phyloP scores from a whole-genome alignment of 2,888 invertebrate genomes.

The Caenorhabditis sp. region DNA sequence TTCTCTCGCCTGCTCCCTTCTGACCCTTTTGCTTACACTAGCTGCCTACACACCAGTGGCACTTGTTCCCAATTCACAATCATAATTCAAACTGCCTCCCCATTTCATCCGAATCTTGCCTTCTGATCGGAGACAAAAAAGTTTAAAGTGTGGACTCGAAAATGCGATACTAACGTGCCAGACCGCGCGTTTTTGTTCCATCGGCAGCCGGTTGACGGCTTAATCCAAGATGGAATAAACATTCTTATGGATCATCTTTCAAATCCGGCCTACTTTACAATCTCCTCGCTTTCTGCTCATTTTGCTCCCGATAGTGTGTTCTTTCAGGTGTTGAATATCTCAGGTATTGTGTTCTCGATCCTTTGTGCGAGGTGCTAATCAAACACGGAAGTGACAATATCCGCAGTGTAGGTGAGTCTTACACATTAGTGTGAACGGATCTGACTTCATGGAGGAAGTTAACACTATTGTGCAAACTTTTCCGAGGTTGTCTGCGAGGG shows the following conservation, averaged over 20 bases:
- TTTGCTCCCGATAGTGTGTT: not conserved
- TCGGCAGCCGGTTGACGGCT: constrained; percentile 36
- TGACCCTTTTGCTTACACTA: not conserved
- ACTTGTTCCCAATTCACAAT: constrained; percentile 40
- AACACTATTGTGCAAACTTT: constrained; percentile 1
- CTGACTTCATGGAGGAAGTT: not conserved
- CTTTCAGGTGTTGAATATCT: constrained; percentile 18
- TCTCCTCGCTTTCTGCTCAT: constrained; percentile 6
- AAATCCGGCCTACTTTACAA: constrained; percentile 33
- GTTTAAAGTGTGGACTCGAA: constrained; percentile 45
- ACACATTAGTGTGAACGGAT: not conserved
- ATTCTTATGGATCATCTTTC: constrained; percentile 49
- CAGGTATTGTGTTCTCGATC: not conserved
- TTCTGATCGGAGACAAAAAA: constrained; percentile 33
- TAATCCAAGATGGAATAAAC: constrained; percentile 53
- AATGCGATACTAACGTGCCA: constrained; percentile 53
- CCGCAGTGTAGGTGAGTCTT: too few relatives aligned
- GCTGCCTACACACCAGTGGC: constrained; percentile 19
- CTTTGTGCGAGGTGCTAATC: constrained; percentile 9
- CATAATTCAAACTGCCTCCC: constrained; percentile 43
- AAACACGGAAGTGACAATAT: constrained; percentile 34
- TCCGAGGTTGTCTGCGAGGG: not conserved
- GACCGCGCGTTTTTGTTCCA: constrained; percentile 38
- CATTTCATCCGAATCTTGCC: constrained; percentile 13
- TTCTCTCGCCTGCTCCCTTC: not conserved